Evolutionary conservation across 2,113 vertebrate genomes (phyloP), one percentile per base, ranked within the genome.

Genomic region (Phyllopteryx taeniolatus): DNA sequence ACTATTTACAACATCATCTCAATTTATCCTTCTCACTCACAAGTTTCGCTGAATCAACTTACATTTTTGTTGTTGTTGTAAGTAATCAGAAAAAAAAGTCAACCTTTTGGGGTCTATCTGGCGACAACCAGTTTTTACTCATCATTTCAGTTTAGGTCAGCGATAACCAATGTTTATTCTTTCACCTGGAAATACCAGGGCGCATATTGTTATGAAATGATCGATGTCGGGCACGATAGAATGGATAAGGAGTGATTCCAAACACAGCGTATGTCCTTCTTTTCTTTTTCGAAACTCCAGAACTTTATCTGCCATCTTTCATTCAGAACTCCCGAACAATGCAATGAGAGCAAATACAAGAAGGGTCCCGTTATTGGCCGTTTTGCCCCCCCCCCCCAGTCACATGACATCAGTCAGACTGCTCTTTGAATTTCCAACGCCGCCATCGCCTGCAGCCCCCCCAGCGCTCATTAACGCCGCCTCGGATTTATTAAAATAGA

Each of bases 401-500:
- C 88, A 87, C 80, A 82, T 84, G 83, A 81, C 71, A 79, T 86
- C 83, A 61, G 31, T 61, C 64, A 61, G 64, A 75, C 76, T 83
- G 82, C 84, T 54, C 84, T 83, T 83, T 82, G 85, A 87, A 87
- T 88, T 90, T 88, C 91, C 87, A 88, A 87, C 86, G 85, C 87
- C 86, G 85, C 88, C 89, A 87, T 81, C 67, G 92, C 92, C 93
- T 80, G 85, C 88, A 93, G 92, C 88, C 88, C 89, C 89, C 79
- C 81, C 91, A 86, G 89, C 87, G 90, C 92, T 93, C 91, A 92
- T 94, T 93, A 93, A 61, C 88, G 90, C 91, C 83, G 89, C 80
- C 86, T 92, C 89, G 93, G 91, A 94, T 94, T 93, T 93, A 94
- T 94, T 93, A 93, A 92, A 93, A 93, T 93, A 93, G 92, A 94